A percentile compares a stretch with the other conserved stretches of the same genome.
These are phyloP conservation scores for Leptopilina drosophilae DNA, from an alignment of 2,888 invertebrate genomes.

Conservation along the genomic window DNA sequence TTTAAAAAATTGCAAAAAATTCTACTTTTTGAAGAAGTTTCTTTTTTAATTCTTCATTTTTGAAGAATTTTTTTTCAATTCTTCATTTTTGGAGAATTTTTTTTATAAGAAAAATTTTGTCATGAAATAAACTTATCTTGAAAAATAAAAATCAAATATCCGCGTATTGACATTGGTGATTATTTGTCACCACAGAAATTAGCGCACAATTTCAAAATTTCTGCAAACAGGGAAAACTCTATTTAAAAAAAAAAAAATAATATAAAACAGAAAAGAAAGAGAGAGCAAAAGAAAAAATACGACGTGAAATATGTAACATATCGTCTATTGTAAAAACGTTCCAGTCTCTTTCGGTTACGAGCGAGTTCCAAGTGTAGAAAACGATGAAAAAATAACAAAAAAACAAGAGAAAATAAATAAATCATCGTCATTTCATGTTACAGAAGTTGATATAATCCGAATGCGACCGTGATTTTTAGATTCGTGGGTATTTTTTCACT, in stretches of 20 bases:
- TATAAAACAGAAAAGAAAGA: conserved; percentile 56
- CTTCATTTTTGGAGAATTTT: too few species aligned
- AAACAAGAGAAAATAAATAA: conserved; percentile 30
- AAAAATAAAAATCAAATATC: too few species aligned
- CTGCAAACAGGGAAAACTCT: conserved; percentile 12
- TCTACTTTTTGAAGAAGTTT: too few species aligned
- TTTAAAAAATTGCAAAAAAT: too few species aligned
- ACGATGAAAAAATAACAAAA: conserved; percentile 42
- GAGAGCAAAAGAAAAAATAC: conserved; percentile 57
- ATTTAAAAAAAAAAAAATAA: conserved; percentile 41
- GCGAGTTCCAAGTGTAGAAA: conserved; percentile 73
- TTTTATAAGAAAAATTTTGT: neutral
- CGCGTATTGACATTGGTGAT: neutral
- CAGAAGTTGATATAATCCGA: conserved; percentile 45
- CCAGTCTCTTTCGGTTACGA: conserved; percentile 75
- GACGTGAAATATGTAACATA: conserved; percentile 60
- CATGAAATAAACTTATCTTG: neutral
- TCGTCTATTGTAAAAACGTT: conserved; percentile 59
- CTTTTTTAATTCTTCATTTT: too few species aligned
- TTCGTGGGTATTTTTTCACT: conserved; percentile 61
- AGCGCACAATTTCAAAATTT: conserved; percentile 31
- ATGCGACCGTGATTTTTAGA: conserved; percentile 22
- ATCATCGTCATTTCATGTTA: conserved; percentile 52
- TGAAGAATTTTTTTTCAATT: too few species aligned
- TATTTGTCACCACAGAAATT: neutral